Conservation (phyloP, 2,888 invertebrate genomes). For the Oxystoma pomonae region DNA sequence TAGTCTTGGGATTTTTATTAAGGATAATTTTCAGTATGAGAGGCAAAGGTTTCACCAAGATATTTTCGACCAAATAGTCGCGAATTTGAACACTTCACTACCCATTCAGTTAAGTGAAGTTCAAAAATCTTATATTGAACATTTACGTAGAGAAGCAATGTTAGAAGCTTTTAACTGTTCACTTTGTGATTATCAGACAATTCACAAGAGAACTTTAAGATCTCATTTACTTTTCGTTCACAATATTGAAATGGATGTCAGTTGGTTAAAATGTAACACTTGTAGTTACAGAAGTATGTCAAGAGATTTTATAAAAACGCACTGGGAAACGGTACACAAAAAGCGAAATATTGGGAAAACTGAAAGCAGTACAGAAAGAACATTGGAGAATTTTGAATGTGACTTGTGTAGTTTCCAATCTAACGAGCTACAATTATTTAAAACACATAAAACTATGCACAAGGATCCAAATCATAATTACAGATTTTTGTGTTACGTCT, state of each 20-base stretch:
- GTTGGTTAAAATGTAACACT: not conserved
- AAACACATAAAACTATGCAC: not conserved
- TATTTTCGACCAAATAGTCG: not conserved
- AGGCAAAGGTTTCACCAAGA: not conserved
- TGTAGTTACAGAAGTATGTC: not conserved
- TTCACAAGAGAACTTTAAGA: not conserved
- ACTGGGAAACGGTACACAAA: not conserved
- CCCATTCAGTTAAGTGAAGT: not conserved
- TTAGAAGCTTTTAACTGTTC: not conserved
- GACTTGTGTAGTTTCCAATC: not conserved
- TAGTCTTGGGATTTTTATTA: too few species aligned
- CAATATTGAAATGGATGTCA: not conserved
- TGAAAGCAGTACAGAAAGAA: not conserved
- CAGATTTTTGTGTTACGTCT: not conserved
- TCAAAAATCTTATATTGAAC: not conserved
- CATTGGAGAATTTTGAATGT: not conserved
- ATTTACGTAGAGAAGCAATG: not conserved
- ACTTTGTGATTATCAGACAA: not conserved
- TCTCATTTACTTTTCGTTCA: not conserved
- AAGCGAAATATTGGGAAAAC: not conserved
- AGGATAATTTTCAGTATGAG: too few species aligned
- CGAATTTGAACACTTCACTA: not conserved
- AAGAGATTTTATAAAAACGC: not conserved
- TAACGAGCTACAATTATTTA: not conserved
- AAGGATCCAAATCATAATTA: not conserved